Conservation (phyloP, 2,797 vertebrate species). For the Lagocephalus sceleratus region DNA sequence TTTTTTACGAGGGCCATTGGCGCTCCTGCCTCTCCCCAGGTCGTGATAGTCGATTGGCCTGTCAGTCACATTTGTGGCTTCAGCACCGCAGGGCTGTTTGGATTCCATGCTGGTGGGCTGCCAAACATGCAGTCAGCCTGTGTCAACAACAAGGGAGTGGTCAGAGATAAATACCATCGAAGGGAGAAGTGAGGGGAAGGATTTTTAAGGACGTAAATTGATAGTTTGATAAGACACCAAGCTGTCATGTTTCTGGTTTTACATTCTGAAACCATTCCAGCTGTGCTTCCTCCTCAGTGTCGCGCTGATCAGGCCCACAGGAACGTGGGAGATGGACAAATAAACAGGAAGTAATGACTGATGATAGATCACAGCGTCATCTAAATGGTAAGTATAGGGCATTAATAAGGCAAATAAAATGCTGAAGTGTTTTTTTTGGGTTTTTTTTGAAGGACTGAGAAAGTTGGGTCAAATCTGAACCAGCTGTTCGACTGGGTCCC, state of each 20-base stretch:
- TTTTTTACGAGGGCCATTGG: constrained; percentile 36
- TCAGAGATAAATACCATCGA: constrained; percentile 11
- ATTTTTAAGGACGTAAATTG: too few relatives aligned
- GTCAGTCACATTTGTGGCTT: constrained; percentile 41
- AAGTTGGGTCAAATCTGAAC: constrained; percentile 56
- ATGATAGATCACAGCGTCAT: constrained; percentile 21
- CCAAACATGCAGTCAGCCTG: constrained; percentile 31
- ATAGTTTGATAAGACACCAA: constrained; percentile 7
- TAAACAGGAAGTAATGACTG: constrained; percentile 29
- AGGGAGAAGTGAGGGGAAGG: too few relatives aligned
- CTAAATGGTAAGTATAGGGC: neutral
- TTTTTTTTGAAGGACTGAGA: constrained; percentile 25
- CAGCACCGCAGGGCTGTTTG: constrained; percentile 25
- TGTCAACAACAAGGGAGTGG: constrained; percentile 22
- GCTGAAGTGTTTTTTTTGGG: constrained; percentile 5
- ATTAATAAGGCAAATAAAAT: constrained; percentile 14
- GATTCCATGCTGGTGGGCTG: constrained; percentile 32
- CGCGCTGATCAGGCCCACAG: constrained; percentile 19
- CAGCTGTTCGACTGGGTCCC: constrained; percentile 60
- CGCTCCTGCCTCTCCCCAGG: constrained; percentile 17
- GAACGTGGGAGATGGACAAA: constrained; percentile 29
- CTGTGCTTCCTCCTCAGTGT: constrained; percentile 26
- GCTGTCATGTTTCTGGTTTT: constrained; percentile 17
- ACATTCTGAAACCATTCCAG: constrained; percentile 22
- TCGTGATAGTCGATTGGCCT: constrained; percentile 30